Percentiles rank a stretch among this genome's conserved stretches.
Evolutionary conservation across 2,888 invertebrate genomes (phyloP).

Genomic region (Drosophila peninsularis): DNA sequence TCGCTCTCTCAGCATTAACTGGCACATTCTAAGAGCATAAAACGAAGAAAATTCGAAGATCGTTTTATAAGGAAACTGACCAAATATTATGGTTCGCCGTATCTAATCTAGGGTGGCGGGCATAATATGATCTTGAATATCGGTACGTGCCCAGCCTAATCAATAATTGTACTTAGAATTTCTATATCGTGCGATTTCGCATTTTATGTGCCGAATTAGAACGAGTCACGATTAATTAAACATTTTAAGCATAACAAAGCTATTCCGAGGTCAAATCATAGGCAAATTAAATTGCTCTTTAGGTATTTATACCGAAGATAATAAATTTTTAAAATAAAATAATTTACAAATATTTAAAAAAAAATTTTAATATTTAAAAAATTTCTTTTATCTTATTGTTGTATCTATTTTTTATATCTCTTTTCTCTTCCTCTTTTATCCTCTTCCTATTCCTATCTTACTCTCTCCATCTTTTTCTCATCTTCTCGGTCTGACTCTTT

Average conservation of each 20-base stretch:
- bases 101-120: slow-evolving; percentile 52
- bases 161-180: slow-evolving; percentile 35
- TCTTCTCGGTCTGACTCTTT: not conserved
- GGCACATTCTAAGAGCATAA: slow-evolving; percentile 1
- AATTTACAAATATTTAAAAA: not conserved
- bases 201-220: slow-evolving; percentile 32
- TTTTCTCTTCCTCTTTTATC: not conserved
- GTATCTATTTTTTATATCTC: too few species aligned
- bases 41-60: slow-evolving; percentile 19
- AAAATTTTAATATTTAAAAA: too few species aligned
- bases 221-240: slow-evolving; percentile 45
- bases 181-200: slow-evolving; percentile 37
- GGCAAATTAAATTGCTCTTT: not conserved
- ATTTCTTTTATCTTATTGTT: too few species aligned
- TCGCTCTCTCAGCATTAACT: slow-evolving; percentile 40
- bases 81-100: slow-evolving; percentile 23
- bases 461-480: not conserved
- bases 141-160: slow-evolving; percentile 31
- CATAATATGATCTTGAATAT: slow-evolving; percentile 53
- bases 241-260: slow-evolving; percentile 18
- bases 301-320: not conserved
- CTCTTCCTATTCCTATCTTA: not conserved
- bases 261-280: not conserved
- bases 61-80: slow-evolving; percentile 31
- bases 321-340: not conserved